phyloP scores from a whole-genome alignment of 2,888 invertebrate species.

The Orthosia gothica region DNA sequence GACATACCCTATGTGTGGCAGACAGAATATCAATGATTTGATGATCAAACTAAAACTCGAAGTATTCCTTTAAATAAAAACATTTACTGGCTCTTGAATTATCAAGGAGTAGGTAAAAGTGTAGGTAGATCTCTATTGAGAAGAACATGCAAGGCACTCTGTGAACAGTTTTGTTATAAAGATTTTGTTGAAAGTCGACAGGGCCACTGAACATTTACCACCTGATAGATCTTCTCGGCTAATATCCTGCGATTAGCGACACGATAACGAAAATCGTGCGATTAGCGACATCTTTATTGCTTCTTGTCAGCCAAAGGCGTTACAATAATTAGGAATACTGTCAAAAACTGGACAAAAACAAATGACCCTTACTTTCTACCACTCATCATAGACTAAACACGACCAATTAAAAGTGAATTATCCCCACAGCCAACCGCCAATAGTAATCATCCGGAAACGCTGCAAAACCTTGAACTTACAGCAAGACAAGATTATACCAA shows the following conservation, averaged over 20 bases:
- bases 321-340: neutral
- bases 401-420: slow-evolving; percentile 64
- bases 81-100: too few relatives aligned
- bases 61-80: too few relatives aligned
- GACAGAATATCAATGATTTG: too few relatives aligned
- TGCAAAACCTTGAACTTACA: slow-evolving; percentile 79
- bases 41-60: too few relatives aligned
- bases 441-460: slow-evolving; percentile 71
- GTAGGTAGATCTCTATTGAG: too few relatives aligned
- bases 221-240: too few relatives aligned
- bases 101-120: too few relatives aligned
- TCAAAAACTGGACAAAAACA: slow-evolving; percentile 35
- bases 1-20: neutral
- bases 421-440: slow-evolving; percentile 53
- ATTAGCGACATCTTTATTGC: slow-evolving; percentile 13
- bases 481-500: slow-evolving; percentile 65
- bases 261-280: too few relatives aligned
- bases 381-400: slow-evolving; percentile 35
- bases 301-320: slow-evolving; percentile 6
- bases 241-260: neutral
- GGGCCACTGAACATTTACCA: too few relatives aligned
- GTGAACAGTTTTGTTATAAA: too few relatives aligned
- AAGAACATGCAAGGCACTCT: too few relatives aligned
- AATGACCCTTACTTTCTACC: slow-evolving; percentile 49
- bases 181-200: too few relatives aligned